These are phyloP conservation scores for Dyspetes luteomarginatus DNA, from an alignment of 2,888 invertebrate species.

Conservation along the genomic window DNA sequence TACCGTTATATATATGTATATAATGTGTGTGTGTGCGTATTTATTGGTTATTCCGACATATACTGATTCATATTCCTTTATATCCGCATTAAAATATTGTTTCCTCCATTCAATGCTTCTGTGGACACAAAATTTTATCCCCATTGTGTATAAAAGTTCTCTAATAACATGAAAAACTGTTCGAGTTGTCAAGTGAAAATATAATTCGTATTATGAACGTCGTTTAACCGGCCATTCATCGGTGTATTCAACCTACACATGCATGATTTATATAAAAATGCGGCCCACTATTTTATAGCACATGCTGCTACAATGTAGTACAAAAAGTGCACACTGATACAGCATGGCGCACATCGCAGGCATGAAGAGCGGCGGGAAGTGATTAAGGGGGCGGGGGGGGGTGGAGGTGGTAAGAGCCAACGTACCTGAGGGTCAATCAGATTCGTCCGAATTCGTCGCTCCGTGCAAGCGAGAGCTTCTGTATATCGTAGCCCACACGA, in stretches of 20 bases:
- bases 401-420: slow-evolving; percentile 65
- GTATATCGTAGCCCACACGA: not conserved
- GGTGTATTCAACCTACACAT: not conserved
- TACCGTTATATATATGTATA: too few relatives aligned
- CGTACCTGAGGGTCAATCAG: slow-evolving; percentile 85
- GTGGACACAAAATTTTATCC: too few relatives aligned
- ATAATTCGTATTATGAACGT: too few relatives aligned
- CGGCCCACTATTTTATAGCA: not conserved
- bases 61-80: too few relatives aligned
- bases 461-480: slow-evolving; percentile 3
- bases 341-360: slow-evolving; percentile 25
- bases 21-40: too few relatives aligned
- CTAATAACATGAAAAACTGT: too few relatives aligned
- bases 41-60: too few relatives aligned
- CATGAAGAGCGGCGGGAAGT: not conserved
- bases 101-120: too few relatives aligned
- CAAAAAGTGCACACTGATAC: slow-evolving; percentile 10
- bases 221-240: too few relatives aligned
- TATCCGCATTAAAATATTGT: too few relatives aligned
- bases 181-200: too few relatives aligned
- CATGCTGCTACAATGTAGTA: not conserved
- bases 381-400: not conserved
- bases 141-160: too few relatives aligned
- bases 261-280: not conserved
- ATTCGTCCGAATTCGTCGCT: slow-evolving; percentile 83